Percentiles rank a stretch among this genome's conserved stretches.
phyloP scores from a whole-genome alignment of 2,797 vertebrate species.

The Vipera latastei region DNA sequence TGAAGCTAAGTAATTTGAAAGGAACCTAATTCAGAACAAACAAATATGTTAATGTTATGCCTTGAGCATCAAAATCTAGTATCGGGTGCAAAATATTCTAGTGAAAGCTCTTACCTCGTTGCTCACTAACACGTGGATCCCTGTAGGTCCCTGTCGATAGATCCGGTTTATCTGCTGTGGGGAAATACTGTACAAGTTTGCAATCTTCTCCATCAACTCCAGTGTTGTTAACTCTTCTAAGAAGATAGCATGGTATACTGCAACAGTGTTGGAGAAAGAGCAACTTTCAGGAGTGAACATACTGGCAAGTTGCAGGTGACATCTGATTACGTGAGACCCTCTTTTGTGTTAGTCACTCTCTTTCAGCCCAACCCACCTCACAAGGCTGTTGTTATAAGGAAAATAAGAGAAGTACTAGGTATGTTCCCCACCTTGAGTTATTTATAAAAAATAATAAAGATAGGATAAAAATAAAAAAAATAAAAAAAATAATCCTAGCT shows the following conservation, averaged over 20 bases:
- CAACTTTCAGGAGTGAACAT: neutral
- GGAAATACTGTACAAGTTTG: constrained; percentile 77
- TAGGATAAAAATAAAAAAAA: neutral
- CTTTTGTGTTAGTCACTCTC: neutral
- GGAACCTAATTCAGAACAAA: neutral
- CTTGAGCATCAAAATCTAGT: neutral
- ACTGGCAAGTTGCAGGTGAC: neutral
- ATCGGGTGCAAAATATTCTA: neutral
- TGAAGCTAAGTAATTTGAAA: neutral
- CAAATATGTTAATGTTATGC: neutral
- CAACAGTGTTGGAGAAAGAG: constrained; percentile 29
- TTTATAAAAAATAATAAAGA: neutral
- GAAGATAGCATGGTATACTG: constrained; percentile 79
- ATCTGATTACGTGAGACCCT: neutral
- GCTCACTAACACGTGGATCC: constrained; percentile 78
- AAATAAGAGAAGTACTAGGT: neutral
- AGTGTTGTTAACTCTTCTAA: constrained; percentile 75
- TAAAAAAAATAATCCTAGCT: neutral
- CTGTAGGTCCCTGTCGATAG: constrained; percentile 77
- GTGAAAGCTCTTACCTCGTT: constrained; percentile 64
- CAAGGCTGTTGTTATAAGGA: neutral
- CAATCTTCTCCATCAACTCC: constrained; percentile 79
- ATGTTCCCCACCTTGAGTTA: neutral
- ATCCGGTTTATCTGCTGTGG: constrained; percentile 78
- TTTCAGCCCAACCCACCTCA: neutral